Base-by-base conservation (phyloP, 2,888 invertebrate species). In the Epinotia brunnichana region DNA sequence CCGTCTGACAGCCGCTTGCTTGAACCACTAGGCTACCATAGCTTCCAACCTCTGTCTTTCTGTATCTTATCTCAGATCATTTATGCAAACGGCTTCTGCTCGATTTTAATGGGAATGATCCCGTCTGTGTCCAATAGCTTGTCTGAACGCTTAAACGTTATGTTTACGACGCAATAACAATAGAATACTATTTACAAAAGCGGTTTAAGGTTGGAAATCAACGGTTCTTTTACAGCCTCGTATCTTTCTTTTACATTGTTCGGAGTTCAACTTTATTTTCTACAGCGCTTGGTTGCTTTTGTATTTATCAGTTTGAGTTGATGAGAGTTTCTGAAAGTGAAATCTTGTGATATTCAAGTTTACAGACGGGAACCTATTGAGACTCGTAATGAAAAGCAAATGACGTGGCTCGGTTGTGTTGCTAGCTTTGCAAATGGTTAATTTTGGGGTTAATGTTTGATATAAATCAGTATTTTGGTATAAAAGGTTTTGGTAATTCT, bases 141-240 rank as follows among this genome's bases (percentile, higher is more conserved):
- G 44, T 60, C 59, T 24, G 41, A 71, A 53, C 5, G 59, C 59
- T 66, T 59, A 29, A 71, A 54, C 53, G 41, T 70, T 59, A 70
- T 59, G 51, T 71, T 71, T 71, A 66, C 66, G 60, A 60, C 17
- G 66, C 59, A 53, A 64, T 71, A 66, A 71, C 66, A 60, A 71
- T 44, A 53, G 56, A 53, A 66, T 66, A 66, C 64, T 71, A 71
- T 71, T 71, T 64, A 60, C 70, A 41, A 60, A 63, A 64, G 59
- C 53, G 70, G 70, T 70, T 70, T 70, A 56, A 21, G 41, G 53
- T 60, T 4, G 39, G 17, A 1, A 15, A 13, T 24, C 29, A 57
- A 29, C 7, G 9, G 24, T 57, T 15, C 13, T 54, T 64, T 64
- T n/a, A 56, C 39, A 41, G 19, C n/a, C n/a, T 66, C 66, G 5